Base-by-base conservation (phyloP, 2,888 invertebrate species). In the Tuta absoluta region DNA sequence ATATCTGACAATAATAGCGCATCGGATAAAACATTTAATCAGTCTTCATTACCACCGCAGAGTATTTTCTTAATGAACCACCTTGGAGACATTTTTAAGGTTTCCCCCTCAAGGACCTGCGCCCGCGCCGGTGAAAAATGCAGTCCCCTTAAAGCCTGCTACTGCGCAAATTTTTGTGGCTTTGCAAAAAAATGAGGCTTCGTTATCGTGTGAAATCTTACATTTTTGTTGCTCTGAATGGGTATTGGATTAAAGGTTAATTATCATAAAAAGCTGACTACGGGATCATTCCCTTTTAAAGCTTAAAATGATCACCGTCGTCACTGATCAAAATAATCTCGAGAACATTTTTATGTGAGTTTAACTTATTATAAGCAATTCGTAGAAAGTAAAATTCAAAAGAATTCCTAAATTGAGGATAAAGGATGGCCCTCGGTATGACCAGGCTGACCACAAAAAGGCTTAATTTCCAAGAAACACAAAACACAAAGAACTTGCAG, bases 41-140 rank as follows among this genome's bases (percentile, higher is more conserved):
- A n/a, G 45, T 17, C 21, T 23, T 49, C 21, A 49, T 49, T 23
- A 49, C 19, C 21, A 19, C 49, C 49, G 49, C 49, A 49, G 23
- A 49, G 49, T 49, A 49, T 49, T 49, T 49, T 49, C 21, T 49
- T 49, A 49, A 68, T 69, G 74, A 84, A 84, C 84, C 86, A 84
- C 87, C 87, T 82, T 78, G 83, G 72, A 72, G 79, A 77, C 74
- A 78, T 71, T 76, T 80, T 76, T 80, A 83, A 76, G 87, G 88
- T 80, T 88, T 89, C 87, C 63, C 65, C 63, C 65, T 63, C 75
- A 80, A 79, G 79, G 79, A 81, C 21, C 4, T 49, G 45, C 45
- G 45, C 45, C 45, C 17, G 45, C 79, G 65, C 51, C n/a, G 24
- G 12, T 60, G 41, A 60, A 23, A 45, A 23, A 60, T 60, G 23